Base-by-base conservation (phyloP, 2,113 vertebrate genomes). In the Percopsis transmontana region DNA sequence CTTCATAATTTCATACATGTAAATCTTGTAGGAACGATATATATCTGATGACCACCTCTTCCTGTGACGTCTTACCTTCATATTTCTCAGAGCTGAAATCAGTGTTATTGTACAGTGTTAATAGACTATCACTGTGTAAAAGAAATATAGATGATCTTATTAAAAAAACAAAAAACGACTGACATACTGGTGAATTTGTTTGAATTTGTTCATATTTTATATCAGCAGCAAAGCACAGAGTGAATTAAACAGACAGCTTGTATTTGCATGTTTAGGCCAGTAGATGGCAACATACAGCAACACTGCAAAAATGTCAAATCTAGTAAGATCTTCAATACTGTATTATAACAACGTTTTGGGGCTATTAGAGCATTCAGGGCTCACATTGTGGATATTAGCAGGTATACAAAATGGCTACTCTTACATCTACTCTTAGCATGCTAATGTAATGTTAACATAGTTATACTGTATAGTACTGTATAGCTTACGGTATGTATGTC, bases 71-170 rank as follows among this genome's bases (percentile, higher is more conserved):
- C 16, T 45, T 54, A 52, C 48, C 79, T 66, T 74, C 47, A 81
- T 59, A 57, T 75, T 62, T 56, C 14, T 72, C 51, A 66, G 61
- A 68, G 74, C 64, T 75, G 58, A 76, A 45, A 41, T 58, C 58
- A 69, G 80, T 44, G 42, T 82, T 53, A 65, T 51, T 71, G 76
- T 64, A 58, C 70, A 63, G 80, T 87, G 70, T 85, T 68, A 81
- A 74, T 85, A 84, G 82, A 62, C 64, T 48, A 85, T 83, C 81
- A 84, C 85, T 87, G 87, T 87, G 84, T 61, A 59, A 71, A 85
- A 80, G 20, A 73, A 45, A 84, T 79, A 81, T 80, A 81, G 16
- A 74, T 51, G 69, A 80, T 84, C 77, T 86, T 85, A 74, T 77
- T 48, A 84, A 81, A 72, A 69, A 69, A 59, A 68, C 1, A 14